phyloP scores from a whole-genome alignment of 2,113 vertebrate species.

The Toxotes jaculatrix region DNA sequence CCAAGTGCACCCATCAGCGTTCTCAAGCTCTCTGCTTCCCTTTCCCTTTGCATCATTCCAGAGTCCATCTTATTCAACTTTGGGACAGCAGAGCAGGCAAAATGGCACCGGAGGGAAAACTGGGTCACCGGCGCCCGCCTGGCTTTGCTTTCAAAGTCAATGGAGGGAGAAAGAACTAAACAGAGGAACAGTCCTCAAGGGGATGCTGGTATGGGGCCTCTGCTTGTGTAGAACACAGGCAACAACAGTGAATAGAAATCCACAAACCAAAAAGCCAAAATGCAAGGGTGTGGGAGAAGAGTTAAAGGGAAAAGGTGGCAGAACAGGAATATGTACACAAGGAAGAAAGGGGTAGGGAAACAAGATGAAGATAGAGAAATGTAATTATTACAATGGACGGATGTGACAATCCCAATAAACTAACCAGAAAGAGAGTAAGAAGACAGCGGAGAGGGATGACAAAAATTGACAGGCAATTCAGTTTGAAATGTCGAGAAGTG shows the following conservation, averaged over 20 bases:
- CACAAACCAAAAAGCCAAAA: conserved; percentile 30
- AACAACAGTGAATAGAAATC: conserved; percentile 15
- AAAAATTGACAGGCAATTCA: neutral
- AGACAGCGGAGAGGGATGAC: neutral
- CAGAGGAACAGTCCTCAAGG: conserved; percentile 55
- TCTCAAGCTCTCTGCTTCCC: neutral
- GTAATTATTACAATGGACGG: neutral
- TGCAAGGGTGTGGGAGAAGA: neutral
- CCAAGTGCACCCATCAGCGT: conserved; percentile 15
- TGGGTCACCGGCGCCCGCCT: conserved; percentile 71
- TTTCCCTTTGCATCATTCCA: conserved; percentile 29
- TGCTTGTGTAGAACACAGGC: conserved; percentile 24
- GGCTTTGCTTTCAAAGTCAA: conserved; percentile 69
- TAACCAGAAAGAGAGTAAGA: neutral
- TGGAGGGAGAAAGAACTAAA: conserved; percentile 49
- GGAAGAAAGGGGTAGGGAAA: neutral
- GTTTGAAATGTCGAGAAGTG: neutral
- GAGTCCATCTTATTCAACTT: conserved; percentile 62
- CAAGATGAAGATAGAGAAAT: neutral
- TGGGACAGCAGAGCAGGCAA: conserved; percentile 59
- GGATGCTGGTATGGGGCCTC: conserved; percentile 58
- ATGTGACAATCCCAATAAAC: neutral
- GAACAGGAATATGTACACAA: neutral
- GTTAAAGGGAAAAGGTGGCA: neutral
- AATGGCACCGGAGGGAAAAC: conserved; percentile 70